Conservation (phyloP, 2,797 vertebrate genomes). For the Momotus momota region DNA sequence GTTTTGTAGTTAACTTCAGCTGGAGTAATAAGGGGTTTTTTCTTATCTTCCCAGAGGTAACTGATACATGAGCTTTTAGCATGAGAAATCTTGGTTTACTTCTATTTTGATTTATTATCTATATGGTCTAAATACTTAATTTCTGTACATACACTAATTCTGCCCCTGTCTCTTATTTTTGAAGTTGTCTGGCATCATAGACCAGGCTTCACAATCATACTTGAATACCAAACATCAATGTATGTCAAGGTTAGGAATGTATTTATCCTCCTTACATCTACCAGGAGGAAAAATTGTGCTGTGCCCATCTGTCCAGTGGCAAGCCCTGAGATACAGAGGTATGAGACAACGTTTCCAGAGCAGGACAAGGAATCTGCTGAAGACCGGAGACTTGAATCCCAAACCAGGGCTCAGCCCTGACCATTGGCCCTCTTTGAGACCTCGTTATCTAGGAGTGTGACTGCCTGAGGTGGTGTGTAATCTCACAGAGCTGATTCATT, state of each 20-base stretch:
- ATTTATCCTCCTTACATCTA: rapidly evolving
- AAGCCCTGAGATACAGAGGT: neutral
- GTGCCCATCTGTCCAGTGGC: neutral
- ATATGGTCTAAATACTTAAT: neutral
- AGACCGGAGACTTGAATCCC: neutral
- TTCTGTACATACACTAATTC: neutral
- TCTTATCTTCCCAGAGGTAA: neutral
- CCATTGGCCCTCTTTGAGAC: neutral
- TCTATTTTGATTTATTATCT: neutral
- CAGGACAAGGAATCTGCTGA: neutral
- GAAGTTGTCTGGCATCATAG: neutral
- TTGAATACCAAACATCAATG: neutral
- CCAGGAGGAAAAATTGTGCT: neutral
- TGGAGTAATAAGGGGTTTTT: neutral
- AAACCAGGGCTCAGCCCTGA: neutral
- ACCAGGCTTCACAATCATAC: neutral
- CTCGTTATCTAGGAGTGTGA: neutral
- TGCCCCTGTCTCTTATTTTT: neutral
- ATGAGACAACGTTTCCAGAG: neutral
- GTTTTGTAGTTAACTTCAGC: neutral
- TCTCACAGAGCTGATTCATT: rapidly evolving
- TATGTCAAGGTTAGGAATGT: neutral
- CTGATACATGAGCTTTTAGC: neutral
- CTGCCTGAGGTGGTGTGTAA: rapidly evolving
- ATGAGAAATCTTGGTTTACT: neutral